Evolutionary conservation across 2,797 vertebrate species (phyloP).

Genomic region (Etheostoma nigrum): DNA sequence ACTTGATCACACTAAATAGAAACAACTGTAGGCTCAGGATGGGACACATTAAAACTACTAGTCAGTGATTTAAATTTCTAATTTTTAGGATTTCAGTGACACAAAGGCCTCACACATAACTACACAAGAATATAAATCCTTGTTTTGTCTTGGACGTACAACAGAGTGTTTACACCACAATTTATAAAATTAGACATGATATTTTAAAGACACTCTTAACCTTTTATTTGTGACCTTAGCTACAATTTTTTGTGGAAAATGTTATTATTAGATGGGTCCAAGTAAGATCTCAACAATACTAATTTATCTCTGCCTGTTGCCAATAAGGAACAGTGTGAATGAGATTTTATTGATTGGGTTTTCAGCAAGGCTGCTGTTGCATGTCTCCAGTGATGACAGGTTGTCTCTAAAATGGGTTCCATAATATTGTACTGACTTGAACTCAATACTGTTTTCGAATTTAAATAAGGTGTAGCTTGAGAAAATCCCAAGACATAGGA

Average conservation of each 20-base stretch:
- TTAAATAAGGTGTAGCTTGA: slow-evolving; percentile 14
- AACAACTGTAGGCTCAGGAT: background rate
- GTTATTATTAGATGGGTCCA: slow-evolving; percentile 1
- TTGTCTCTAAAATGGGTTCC: slow-evolving; percentile 28
- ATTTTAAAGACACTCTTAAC: background rate
- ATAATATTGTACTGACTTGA: slow-evolving; percentile 19
- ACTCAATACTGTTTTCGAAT: slow-evolving; percentile 39
- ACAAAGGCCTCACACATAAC: background rate
- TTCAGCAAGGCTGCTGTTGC: slow-evolving; percentile 41
- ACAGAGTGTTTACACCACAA: background rate
- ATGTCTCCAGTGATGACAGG: slow-evolving; percentile 32
- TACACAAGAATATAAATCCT: background rate
- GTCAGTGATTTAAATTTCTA: background rate
- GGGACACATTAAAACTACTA: slow-evolving; percentile 1
- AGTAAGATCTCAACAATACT: slow-evolving; percentile 9
- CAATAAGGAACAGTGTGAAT: slow-evolving; percentile 32
- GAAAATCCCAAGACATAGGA: slow-evolving; percentile 6
- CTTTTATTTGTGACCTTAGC: background rate
- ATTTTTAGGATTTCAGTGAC: background rate
- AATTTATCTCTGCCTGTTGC: slow-evolving; percentile 30
- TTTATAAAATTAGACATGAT: slow-evolving; percentile 2
- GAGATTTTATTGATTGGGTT: slow-evolving; percentile 40
- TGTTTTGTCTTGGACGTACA: background rate
- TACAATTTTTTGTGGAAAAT: background rate
- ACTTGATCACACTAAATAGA: background rate